Evolutionary conservation across 1,140 invertebrate genomes (phyloP).

Genomic region (Brachionus koreanus): DNA sequence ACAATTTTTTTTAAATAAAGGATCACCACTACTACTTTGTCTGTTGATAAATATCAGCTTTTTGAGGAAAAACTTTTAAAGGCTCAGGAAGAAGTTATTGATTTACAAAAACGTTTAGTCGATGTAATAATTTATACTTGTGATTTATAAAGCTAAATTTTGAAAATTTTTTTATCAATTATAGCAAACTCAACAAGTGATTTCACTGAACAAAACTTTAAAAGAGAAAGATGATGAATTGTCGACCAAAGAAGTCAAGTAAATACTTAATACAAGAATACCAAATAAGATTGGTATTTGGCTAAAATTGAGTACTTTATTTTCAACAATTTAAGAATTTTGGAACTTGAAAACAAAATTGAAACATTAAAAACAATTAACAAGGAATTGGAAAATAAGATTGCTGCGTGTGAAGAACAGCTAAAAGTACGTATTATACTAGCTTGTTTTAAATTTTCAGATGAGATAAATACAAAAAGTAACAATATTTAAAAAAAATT

Average conservation of each 20-base stretch:
- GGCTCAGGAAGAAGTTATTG: constrained; percentile 37
- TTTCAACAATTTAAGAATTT: constrained; percentile 62
- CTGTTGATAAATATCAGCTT: neutral
- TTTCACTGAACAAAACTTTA: constrained; percentile 77
- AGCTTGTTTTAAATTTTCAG: too few relatives aligned
- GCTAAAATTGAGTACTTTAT: neutral
- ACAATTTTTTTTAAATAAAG: neutral
- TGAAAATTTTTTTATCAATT: neutral
- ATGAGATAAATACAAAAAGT: too few relatives aligned
- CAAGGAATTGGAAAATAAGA: constrained; percentile 50
- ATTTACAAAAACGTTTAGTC: constrained; percentile 19
- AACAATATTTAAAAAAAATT: too few relatives aligned
- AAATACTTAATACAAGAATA: constrained; percentile 52
- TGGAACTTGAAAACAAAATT: constrained; percentile 69
- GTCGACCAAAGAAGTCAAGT: constrained; percentile 70
- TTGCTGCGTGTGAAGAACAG: neutral
- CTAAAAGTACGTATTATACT: neutral
- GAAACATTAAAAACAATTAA: constrained; percentile 54
- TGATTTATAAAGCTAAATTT: too few relatives aligned
- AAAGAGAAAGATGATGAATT: constrained; percentile 78
- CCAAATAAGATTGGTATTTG: too few relatives aligned
- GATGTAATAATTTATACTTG: neutral
- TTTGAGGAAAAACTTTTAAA: constrained; percentile 38
- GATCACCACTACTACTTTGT: neutral
- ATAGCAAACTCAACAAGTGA: constrained; percentile 79